A percentile compares a stretch with the other conserved stretches of the same genome.
Conservation (phyloP, 2,888 invertebrate genomes). For the Rhagophthalmus giganteus region DNA sequence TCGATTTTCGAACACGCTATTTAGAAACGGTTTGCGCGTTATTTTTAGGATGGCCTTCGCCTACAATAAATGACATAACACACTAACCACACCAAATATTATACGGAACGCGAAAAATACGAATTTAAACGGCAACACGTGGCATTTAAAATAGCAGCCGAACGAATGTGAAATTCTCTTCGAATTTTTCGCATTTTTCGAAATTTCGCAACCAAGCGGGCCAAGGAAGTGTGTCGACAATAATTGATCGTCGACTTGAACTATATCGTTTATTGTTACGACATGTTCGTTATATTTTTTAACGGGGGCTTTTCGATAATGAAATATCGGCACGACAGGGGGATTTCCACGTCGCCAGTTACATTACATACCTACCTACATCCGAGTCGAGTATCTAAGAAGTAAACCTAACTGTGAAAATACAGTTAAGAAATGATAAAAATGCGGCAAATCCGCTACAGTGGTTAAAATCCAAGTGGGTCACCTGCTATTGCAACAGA, state of each 20-base stretch:
- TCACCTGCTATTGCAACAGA: constrained; percentile 32
- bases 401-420: constrained; percentile 39
- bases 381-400: constrained; percentile 8
- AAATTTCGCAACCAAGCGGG: constrained; percentile 32
- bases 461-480: constrained; percentile 39
- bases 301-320: background rate
- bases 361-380: too few species aligned
- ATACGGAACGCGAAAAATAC: constrained; percentile 17
- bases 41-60: constrained; percentile 28
- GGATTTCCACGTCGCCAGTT: too few species aligned
- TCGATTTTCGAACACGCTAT: constrained; percentile 11
- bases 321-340: too few species aligned
- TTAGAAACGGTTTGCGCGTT: constrained; percentile 14
- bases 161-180: too few species aligned
- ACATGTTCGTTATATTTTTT: constrained; percentile 9
- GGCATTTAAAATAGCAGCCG: constrained; percentile 15
- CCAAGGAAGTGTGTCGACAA: constrained; percentile 45
- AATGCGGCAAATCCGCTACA: constrained; percentile 36
- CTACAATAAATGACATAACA: constrained; percentile 30
- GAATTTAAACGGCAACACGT: constrained; percentile 12
- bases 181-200: background rate
- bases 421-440: constrained; percentile 40
- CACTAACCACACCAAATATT: constrained; percentile 18
- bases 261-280: constrained; percentile 35
- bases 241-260: constrained; percentile 43